Evolutionary conservation across 2,888 invertebrate species (phyloP).

Genomic region (Drosophila yooni): DNA sequence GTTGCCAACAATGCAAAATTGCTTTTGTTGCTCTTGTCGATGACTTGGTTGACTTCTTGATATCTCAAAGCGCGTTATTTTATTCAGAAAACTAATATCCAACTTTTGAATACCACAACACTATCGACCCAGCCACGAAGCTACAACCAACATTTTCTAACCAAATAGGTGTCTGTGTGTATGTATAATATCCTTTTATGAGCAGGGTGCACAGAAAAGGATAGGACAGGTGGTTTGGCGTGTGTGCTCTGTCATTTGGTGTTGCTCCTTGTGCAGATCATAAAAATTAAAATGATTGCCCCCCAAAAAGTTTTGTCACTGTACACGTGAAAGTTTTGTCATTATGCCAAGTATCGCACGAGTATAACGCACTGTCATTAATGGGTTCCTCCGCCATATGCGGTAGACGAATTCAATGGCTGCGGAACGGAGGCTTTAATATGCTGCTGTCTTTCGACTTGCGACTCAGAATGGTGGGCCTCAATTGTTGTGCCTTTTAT

Average conservation of each 20-base stretch:
- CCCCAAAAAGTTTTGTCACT: conserved; percentile 45
- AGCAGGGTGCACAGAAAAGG: neutral
- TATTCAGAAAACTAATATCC: neutral
- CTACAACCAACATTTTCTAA: neutral
- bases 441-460: conserved; percentile 8
- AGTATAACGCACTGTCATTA: conserved; percentile 62
- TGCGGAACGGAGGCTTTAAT: conserved; percentile 15
- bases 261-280: conserved; percentile 53
- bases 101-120: neutral
- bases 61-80: neutral
- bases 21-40: neutral
- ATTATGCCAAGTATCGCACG: conserved; percentile 66
- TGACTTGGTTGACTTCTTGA: neutral
- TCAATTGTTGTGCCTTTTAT: conserved; percentile 45
- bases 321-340: conserved; percentile 73
- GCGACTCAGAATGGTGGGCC: conserved; percentile 32
- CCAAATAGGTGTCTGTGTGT: neutral
- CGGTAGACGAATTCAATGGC: conserved; percentile 15
- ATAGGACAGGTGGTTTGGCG: neutral
- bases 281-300: conserved; percentile 81
- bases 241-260: conserved; percentile 18
- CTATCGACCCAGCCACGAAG: neutral
- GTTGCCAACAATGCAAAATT: neutral
- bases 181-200: neutral
- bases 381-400: conserved; percentile 45